A percentile compares a stretch with the other conserved stretches of the same genome.
phyloP scores from a whole-genome alignment of 2,888 invertebrate species.

The Pandemis heparana region DNA sequence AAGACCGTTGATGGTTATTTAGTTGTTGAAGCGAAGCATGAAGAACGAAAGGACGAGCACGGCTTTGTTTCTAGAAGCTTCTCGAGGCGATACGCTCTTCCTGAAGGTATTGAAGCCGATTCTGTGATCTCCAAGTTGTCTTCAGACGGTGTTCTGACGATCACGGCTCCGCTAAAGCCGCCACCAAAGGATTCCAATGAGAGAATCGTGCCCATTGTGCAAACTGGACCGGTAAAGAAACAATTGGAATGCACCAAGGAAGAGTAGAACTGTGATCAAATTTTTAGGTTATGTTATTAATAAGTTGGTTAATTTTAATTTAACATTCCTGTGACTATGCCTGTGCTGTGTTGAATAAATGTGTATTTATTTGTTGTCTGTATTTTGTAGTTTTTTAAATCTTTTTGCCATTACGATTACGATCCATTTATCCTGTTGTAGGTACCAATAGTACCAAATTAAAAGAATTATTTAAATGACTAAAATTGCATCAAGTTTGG shows the following conservation, averaged over 20 bases:
- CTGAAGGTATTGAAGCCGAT: constrained; percentile 86
- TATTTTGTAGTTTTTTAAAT: neutral
- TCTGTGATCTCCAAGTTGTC: constrained; percentile 89
- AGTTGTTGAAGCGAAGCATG: constrained; percentile 91
- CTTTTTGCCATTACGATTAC: no score
- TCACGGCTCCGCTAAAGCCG: constrained; percentile 87
- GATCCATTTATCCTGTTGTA: no score
- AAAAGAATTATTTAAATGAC: no score
- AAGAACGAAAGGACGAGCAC: constrained; percentile 92
- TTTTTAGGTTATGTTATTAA: constrained; percentile 16
- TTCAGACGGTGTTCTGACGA: constrained; percentile 90
- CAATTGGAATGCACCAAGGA: constrained; percentile 49
- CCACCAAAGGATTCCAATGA: constrained; percentile 76
- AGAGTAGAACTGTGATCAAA: constrained; percentile 36
- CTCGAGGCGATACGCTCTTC: constrained; percentile 86
- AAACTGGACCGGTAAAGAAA: constrained; percentile 87
- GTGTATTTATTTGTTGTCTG: constrained; percentile 12
- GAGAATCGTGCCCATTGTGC: constrained; percentile 88
- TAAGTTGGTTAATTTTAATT: constrained; percentile 8
- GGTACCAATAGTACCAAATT: no score
- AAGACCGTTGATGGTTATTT: constrained; percentile 89
- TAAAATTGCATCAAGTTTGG: no score
- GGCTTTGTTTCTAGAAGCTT: constrained; percentile 91
- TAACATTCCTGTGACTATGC: constrained; percentile 19
- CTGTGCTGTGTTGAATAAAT: constrained; percentile 31